A percentile compares a stretch with the other conserved stretches of the same genome.
Conservation (phyloP, 2,888 invertebrate genomes). For the Thecocarcelia acutangulata region DNA sequence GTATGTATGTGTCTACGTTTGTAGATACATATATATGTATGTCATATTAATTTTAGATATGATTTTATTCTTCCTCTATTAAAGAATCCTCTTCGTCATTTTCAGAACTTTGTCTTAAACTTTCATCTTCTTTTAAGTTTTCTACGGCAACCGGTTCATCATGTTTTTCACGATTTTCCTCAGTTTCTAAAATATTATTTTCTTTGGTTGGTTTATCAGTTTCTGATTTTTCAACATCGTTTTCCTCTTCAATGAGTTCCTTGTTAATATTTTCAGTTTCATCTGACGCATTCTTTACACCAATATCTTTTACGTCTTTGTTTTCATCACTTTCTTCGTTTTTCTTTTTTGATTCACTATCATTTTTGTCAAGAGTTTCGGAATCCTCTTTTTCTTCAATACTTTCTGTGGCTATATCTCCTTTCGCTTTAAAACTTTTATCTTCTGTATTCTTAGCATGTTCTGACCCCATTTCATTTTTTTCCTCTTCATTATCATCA, state of each 20-base stretch:
- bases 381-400: background rate
- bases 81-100: slow-evolving; percentile 49
- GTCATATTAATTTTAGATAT: too few species aligned
- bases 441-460: slow-evolving; percentile 62
- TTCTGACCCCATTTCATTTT: background rate
- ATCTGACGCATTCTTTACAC: slow-evolving; percentile 54
- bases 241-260: slow-evolving; percentile 11
- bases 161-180: background rate
- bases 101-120: slow-evolving; percentile 14
- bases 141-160: slow-evolving; percentile 23
- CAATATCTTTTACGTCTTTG: slow-evolving; percentile 49
- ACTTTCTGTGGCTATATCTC: background rate
- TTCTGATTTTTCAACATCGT: slow-evolving; percentile 27
- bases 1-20: too few species aligned
- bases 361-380: slow-evolving; percentile 14
- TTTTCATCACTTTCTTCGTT: slow-evolving; percentile 27
- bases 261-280: slow-evolving; percentile 49
- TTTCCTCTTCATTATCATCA: slow-evolving; percentile 2
- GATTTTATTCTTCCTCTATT: slow-evolving; percentile 44
- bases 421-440: slow-evolving; percentile 1
- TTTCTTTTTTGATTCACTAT: slow-evolving; percentile 42
- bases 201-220: slow-evolving; percentile 2
- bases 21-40: too few species aligned
- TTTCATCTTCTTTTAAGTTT: slow-evolving; percentile 41
- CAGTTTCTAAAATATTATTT: too few species aligned